Conservation (phyloP, 2,797 vertebrate genomes). For the Zalophus californianus region DNA sequence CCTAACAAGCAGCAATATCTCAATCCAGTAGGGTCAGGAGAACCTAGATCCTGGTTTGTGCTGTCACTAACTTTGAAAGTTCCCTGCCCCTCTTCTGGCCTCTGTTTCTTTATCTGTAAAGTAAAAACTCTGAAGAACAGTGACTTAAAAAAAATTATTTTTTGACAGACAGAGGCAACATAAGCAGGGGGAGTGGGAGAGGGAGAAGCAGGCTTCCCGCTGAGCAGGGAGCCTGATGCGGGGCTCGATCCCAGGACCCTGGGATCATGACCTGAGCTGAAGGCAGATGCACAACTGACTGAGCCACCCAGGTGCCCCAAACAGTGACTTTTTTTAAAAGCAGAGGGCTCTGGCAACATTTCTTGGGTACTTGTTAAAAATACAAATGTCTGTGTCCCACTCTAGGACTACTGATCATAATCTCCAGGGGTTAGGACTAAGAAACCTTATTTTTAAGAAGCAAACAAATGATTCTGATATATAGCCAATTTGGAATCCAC, state of each 20-base stretch:
- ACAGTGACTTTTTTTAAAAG: not conserved
- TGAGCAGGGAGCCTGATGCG: too few species aligned
- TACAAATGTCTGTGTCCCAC: not conserved
- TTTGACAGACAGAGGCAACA: too few species aligned
- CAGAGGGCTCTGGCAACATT: not conserved
- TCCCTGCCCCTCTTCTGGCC: not conserved
- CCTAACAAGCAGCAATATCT: not conserved
- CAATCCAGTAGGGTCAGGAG: not conserved
- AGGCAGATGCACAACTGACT: too few species aligned
- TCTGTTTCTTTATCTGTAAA: not conserved
- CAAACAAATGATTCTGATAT: not conserved
- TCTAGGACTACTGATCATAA: not conserved
- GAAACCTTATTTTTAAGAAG: slow-evolving; percentile 11
- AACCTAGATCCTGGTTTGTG: not conserved
- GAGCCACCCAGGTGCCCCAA: too few species aligned
- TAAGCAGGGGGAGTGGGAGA: too few species aligned
- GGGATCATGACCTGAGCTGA: too few species aligned
- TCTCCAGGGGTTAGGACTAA: not conserved
- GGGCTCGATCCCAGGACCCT: too few species aligned
- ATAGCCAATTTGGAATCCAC: not conserved
- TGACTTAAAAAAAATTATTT: not conserved
- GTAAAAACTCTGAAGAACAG: slow-evolving; percentile 9
- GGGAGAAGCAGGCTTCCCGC: too few species aligned
- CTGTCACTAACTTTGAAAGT: not conserved
- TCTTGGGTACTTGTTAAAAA: not conserved